phyloP scores from a whole-genome alignment of 2,888 invertebrate species.

The Carabus problematicus region DNA sequence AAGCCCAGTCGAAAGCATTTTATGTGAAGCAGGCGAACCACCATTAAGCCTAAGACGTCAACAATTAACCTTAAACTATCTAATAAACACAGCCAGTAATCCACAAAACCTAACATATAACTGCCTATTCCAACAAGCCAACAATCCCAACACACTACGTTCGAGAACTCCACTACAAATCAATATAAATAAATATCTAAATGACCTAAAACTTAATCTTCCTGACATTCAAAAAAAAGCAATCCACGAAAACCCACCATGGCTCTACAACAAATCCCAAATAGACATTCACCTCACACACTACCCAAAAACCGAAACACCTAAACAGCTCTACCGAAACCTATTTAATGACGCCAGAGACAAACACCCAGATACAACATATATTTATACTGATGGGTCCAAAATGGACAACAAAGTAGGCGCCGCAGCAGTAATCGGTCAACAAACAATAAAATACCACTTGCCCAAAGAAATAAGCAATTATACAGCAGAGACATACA shows the following conservation, averaged over 20 bases:
- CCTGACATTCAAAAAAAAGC: too few species aligned
- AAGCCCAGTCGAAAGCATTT: not conserved
- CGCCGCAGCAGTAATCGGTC: not conserved
- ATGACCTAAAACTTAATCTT: too few species aligned
- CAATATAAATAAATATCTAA: too few species aligned
- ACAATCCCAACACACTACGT: too few species aligned
- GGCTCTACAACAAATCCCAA: constrained; percentile 7
- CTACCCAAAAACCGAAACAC: not conserved
- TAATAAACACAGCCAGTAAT: not conserved
- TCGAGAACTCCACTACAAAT: too few species aligned
- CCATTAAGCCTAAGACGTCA: not conserved
- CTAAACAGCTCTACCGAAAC: not conserved
- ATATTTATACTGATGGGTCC: constrained; percentile 4
- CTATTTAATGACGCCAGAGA: not conserved
- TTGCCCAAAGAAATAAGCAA: not conserved
- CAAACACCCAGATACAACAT: not conserved
- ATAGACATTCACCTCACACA: not conserved
- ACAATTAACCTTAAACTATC: not conserved
- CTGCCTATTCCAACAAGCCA: too few species aligned
- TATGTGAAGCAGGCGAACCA: not conserved
- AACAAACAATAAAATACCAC: not conserved
- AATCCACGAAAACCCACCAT: not conserved
- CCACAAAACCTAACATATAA: not conserved
- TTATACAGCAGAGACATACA: constrained; percentile 2
- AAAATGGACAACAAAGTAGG: not conserved